phyloP scores from a whole-genome alignment of 1,140 invertebrate species.

The Solenopsis fugax region DNA sequence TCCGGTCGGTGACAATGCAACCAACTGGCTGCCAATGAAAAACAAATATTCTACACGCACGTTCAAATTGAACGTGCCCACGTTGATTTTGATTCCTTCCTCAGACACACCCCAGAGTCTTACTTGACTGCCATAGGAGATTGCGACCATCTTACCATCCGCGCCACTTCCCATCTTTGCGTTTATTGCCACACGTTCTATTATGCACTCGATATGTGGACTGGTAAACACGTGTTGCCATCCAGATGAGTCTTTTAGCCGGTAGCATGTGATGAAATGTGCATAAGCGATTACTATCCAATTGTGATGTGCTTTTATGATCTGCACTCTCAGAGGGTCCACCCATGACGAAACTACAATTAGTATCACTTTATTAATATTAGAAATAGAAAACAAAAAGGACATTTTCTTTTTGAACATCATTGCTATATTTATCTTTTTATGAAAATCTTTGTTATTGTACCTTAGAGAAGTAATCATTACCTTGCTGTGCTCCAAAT shows the following conservation, averaged over 20 bases:
- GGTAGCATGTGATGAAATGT: constrained; percentile 98
- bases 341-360: constrained; percentile 90
- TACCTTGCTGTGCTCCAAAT: constrained; percentile 89
- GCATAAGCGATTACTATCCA: constrained; percentile 99
- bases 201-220: constrained; percentile 95
- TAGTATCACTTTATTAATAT: constrained; percentile 40
- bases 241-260: constrained; percentile 97
- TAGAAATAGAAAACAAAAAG: constrained; percentile 4
- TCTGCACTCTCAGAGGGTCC: constrained; percentile 95
- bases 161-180: constrained; percentile 93
- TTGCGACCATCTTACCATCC: constrained; percentile 95
- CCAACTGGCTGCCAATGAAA: constrained; percentile 98
- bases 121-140: constrained; percentile 94
- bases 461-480: not conserved
- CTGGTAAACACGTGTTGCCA: constrained; percentile 98
- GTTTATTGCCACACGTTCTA: constrained; percentile 97
- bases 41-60: constrained; percentile 98
- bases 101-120: constrained; percentile 96
- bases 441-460: not conserved
- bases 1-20: constrained; percentile 96
- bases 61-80: constrained; percentile 96
- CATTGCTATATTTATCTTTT: not conserved
- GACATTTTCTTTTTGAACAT: constrained; percentile 1
- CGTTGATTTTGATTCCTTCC: constrained; percentile 91
- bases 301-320: constrained; percentile 98